Percentiles rank a stretch among this genome's conserved stretches.
phyloP scores from a whole-genome alignment of 1,140 invertebrate genomes.

The Drosophila saltans region DNA sequence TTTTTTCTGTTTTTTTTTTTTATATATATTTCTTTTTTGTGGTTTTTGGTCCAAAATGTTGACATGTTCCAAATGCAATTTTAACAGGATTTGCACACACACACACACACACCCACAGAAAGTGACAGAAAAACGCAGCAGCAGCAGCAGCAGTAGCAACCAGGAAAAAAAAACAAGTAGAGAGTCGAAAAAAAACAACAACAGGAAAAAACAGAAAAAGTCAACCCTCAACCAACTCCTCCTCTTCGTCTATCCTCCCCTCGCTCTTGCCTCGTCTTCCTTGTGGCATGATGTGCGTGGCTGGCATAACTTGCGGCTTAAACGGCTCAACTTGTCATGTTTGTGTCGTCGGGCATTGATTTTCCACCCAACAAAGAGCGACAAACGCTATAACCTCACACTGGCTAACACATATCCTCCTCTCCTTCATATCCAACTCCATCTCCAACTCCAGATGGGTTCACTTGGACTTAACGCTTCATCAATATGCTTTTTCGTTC shows the following conservation, averaged over 20 bases:
- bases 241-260: conserved; percentile 12
- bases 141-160: conserved; percentile 65
- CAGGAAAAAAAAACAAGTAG: conserved; percentile 20
- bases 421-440: not conserved
- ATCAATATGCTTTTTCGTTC: conserved; percentile 75
- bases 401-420: not conserved
- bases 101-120: conserved; percentile 60
- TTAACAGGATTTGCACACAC: conserved; percentile 81
- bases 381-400: conserved; percentile 39
- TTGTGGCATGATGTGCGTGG: conserved; percentile 59
- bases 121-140: conserved; percentile 80
- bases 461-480: conserved; percentile 71
- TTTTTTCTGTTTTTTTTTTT: conserved; percentile 7
- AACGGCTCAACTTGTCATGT: conserved; percentile 81
- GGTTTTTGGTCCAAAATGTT: conserved; percentile 72
- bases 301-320: conserved; percentile 81
- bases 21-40: conserved; percentile 51
- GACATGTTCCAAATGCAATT: conserved; percentile 82
- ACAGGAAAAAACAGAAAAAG: conserved; percentile 35
- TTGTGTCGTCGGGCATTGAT: conserved; percentile 74
- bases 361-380: conserved; percentile 63
- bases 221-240: conserved; percentile 48
- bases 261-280: not conserved
- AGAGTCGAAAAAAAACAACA: conserved; percentile 15
- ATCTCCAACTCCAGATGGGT: conserved; percentile 1